phyloP scores from a whole-genome alignment of 2,888 invertebrate species.

The Andrena trimmerana region DNA sequence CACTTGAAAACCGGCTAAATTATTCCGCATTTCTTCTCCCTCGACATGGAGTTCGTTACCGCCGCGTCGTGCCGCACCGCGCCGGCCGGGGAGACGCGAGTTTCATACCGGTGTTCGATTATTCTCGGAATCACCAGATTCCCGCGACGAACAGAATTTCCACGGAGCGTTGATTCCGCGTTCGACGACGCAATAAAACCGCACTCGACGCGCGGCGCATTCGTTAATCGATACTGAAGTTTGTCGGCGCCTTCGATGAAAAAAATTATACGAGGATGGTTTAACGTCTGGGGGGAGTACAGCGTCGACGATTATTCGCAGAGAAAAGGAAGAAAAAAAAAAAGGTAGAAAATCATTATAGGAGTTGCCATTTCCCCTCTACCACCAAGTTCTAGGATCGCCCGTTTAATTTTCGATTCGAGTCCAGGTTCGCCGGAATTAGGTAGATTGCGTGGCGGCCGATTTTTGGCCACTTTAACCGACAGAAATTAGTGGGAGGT shows the following conservation, averaged over 20 bases:
- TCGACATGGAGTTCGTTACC: neutral
- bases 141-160: neutral
- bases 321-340: too few relatives aligned
- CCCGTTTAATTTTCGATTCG: neutral
- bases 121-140: neutral
- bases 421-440: neutral
- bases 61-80: too few relatives aligned
- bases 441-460: neutral
- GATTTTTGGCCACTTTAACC: conserved; percentile 16
- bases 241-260: neutral
- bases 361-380: too few relatives aligned
- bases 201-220: neutral
- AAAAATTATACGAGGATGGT: neutral
- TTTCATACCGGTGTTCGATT: neutral
- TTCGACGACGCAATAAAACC: conserved; percentile 26
- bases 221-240: conserved; percentile 21
- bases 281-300: neutral
- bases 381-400: neutral
- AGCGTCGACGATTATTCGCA: neutral
- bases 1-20: neutral
- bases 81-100: too few relatives aligned
- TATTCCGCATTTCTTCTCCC: neutral
- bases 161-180: neutral
- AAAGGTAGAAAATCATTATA: too few relatives aligned
- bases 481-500: conserved; percentile 29